Base-by-base conservation (phyloP, 2,113 vertebrate genomes). In the Chinchilla lanigera region DNA sequence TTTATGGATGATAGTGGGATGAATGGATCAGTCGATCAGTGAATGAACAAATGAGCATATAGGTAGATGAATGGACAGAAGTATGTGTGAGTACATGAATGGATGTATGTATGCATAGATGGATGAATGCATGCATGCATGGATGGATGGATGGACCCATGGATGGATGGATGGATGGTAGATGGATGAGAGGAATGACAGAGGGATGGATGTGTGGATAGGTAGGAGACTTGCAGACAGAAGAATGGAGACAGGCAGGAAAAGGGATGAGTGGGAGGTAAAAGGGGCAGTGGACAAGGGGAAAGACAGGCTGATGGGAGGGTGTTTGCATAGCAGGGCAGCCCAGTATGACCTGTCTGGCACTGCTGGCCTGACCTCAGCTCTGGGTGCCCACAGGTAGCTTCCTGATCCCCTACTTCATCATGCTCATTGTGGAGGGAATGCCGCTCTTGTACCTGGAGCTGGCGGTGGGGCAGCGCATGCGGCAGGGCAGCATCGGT, bases 371-470 rank as follows among this genome's bases (percentile, higher is more conserved):
- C 86, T 12, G 83, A 22, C 71, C n/a, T 50, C 1, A 1, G 56
- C 94, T 60, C 92, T 78, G 88, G 92, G 47, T 19, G 0, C 96
- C 96, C 86, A 0, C 98, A 99, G 99, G 99, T 7, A 99, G 99
- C 0, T 99, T 99, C 97, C 90, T 99, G 98, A 99, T 99, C 90
- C 99, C 99, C 0, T 99, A 99, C 88, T 0, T 99, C 2, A 22
- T 99, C 94, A 99, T 99, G 99, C 98, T 99, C 93, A 0, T 99
- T 0, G 95, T 99, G 1, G 99, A 99, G 98, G 99, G 99, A 0
- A 98, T 99, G 97, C 99, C 99, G 0, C 98, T 99, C 82, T 99
- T 99, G 84, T 99, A 99, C 98, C 33, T 99, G 98, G 99, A 99
- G 95, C 98, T 99, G 75, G 99, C 99, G 0, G 98, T 99, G 93